These are phyloP conservation scores for Sicus ferrugineus DNA, from an alignment of 2,888 invertebrate species.

Conservation along the genomic window DNA sequence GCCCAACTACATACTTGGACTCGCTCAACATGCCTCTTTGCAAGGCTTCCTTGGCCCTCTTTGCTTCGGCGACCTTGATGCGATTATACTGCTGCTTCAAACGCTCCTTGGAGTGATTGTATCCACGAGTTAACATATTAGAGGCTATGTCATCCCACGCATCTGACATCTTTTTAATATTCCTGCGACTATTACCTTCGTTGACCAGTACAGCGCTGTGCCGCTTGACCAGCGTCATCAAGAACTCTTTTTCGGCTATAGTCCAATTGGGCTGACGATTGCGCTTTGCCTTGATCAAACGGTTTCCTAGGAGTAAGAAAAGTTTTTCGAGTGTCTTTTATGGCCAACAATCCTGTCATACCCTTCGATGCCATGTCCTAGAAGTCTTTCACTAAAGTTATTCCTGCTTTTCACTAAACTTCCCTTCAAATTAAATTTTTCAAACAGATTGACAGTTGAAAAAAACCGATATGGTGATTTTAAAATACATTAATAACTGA, in stretches of 20 bases:
- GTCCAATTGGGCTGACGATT: conserved; percentile 46
- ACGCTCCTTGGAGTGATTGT: conserved; percentile 42
- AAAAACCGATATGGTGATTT: no score
- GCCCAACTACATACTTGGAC: background rate
- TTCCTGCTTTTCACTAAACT: no score
- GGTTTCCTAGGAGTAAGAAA: no score
- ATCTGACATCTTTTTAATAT: conserved; percentile 42
- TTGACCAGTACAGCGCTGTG: conserved; percentile 41
- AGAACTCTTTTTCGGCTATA: conserved; percentile 41
- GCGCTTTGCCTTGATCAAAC: conserved; percentile 39
- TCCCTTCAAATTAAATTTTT: no score
- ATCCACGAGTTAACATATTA: conserved; percentile 42
- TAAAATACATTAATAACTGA: no score
- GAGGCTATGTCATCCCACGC: conserved; percentile 43
- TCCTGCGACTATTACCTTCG: conserved; percentile 42
- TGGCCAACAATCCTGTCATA: no score
- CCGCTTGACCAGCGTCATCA: conserved; percentile 38
- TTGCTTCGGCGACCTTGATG: conserved; percentile 40
- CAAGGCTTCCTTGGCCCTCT: conserved; percentile 38
- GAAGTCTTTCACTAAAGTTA: no score
- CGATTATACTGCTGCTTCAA: conserved; percentile 43
- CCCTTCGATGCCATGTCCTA: no score
- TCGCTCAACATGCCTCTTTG: conserved; percentile 12
- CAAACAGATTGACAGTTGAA: no score
- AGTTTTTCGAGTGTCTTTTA: no score